A percentile compares a stretch with the other conserved stretches of the same genome.
Evolutionary conservation across 2,113 vertebrate species (phyloP).

Genomic region (Acrocephalus kingi): DNA sequence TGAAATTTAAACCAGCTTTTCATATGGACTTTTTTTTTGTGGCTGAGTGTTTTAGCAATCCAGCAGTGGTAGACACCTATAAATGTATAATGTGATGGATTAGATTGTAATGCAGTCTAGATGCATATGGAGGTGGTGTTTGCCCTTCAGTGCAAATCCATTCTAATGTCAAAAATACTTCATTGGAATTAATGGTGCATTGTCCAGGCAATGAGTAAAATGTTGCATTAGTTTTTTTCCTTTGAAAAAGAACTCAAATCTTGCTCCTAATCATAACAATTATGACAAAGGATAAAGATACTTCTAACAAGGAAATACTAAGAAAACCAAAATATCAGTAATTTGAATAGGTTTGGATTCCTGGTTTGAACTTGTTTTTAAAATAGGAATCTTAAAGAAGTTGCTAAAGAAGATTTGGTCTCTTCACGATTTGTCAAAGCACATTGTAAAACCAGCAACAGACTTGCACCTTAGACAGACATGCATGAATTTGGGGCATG

Average conservation of each 20-base stretch:
- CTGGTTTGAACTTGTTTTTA: neutral
- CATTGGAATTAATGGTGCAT: slow-evolving; percentile 69
- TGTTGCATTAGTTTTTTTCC: neutral
- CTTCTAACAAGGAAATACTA: neutral
- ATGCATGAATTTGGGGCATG: neutral
- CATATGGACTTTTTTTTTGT: slow-evolving; percentile 69
- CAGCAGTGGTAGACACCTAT: slow-evolving; percentile 70
- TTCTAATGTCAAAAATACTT: slow-evolving; percentile 73
- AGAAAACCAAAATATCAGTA: neutral
- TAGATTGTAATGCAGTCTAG: slow-evolving; percentile 69
- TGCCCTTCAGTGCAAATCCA: slow-evolving; percentile 74
- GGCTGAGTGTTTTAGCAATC: slow-evolving; percentile 63
- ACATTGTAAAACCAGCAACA: neutral
- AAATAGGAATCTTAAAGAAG: neutral
- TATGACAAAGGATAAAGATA: neutral
- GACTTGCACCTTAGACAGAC: neutral
- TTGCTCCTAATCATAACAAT: neutral
- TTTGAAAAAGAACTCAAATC: neutral
- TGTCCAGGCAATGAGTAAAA: slow-evolving; percentile 60
- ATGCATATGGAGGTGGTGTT: slow-evolving; percentile 70
- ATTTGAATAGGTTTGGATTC: neutral
- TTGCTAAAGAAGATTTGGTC: neutral
- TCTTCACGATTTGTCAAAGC: neutral
- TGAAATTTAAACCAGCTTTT: slow-evolving; percentile 76
- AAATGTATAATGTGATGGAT: slow-evolving; percentile 75